Percentiles rank a stretch among this genome's conserved stretches.
Evolutionary conservation across 2,888 invertebrate species (phyloP).

Genomic region (Rosalia funebris): DNA sequence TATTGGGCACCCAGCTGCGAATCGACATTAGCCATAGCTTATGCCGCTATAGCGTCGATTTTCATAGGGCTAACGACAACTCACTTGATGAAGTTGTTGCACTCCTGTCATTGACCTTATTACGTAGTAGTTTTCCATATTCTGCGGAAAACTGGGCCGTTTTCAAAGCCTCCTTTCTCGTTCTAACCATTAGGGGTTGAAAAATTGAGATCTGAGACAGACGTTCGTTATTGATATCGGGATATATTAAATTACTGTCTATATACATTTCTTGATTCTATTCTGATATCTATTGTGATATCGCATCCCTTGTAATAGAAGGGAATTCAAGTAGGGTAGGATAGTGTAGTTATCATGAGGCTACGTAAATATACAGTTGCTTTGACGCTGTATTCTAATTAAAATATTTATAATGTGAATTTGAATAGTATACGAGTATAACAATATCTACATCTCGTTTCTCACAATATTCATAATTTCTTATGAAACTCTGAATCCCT

Average conservation of each 20-base stretch:
- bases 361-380: no score
- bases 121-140: constrained; percentile 12
- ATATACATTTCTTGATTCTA: background rate
- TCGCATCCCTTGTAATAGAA: no score
- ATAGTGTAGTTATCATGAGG: no score
- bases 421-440: no score
- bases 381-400: no score
- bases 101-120: constrained; percentile 31
- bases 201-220: background rate
- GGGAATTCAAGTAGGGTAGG: no score
- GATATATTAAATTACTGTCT: background rate
- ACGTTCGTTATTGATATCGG: background rate
- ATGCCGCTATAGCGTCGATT: constrained; percentile 9
- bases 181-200: background rate
- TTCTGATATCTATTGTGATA: no score
- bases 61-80: constrained; percentile 22
- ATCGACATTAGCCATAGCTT: constrained; percentile 26
- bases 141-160: background rate
- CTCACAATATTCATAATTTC: no score
- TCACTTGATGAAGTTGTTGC: constrained; percentile 29
- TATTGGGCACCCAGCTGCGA: constrained; percentile 15
- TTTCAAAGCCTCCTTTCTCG: background rate
- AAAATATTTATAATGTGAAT: no score
- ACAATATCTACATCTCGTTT: no score
- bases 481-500: no score